These are phyloP conservation scores for Upupa epops DNA, from an alignment of 2,113 vertebrate species.

Conservation along the genomic window DNA sequence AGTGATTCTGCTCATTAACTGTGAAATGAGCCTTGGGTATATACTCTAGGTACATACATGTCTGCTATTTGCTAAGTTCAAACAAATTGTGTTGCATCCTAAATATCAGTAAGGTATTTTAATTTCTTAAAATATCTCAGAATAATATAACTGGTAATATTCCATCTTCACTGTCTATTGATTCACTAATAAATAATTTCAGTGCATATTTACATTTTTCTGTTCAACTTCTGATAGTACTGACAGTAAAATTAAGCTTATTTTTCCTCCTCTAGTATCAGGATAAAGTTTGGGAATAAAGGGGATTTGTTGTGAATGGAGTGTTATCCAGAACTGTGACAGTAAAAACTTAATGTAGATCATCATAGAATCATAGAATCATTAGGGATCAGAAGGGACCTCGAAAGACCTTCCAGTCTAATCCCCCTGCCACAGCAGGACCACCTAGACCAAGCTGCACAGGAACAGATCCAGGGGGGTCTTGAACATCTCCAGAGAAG, in stretches of 20 bases:
- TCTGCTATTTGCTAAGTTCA: background rate
- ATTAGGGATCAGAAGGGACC: no score
- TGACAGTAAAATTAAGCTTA: background rate
- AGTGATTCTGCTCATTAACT: background rate
- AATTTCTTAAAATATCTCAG: background rate
- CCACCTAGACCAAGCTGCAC: no score
- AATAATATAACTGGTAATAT: background rate
- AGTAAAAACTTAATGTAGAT: background rate
- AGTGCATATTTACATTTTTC: background rate
- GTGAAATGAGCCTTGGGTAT: conserved; percentile 5
- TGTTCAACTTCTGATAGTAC: background rate
- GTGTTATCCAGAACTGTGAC: background rate
- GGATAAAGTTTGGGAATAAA: background rate
- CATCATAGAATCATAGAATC: no score
- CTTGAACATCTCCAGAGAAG: no score
- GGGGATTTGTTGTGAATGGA: background rate
- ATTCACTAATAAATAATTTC: background rate
- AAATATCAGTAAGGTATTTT: conserved; percentile 52
- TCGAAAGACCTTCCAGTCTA: no score
- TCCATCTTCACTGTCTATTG: background rate
- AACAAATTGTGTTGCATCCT: background rate
- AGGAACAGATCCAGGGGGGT: no score
- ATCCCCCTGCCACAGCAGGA: no score
- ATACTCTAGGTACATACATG: background rate
- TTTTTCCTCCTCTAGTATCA: background rate